Evolutionary conservation across 2,113 vertebrate species (phyloP), one percentile per base, ranked within the genome.

Genomic region (Misgurnus mizolepis): DNA sequence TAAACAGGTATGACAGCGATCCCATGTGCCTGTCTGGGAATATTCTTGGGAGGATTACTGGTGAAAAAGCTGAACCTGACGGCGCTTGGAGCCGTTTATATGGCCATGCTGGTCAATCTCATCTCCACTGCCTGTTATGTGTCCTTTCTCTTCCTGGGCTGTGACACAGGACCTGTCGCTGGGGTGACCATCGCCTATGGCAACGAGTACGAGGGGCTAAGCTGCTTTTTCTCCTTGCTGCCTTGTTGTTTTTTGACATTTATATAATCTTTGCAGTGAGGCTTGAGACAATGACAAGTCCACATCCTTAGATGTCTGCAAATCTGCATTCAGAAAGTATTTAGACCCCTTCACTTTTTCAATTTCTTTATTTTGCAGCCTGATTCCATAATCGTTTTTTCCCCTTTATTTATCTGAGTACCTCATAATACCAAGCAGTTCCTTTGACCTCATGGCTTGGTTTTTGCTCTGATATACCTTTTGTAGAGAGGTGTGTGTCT

Each of bases 81-180:
- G 0, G 96, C 97, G 0, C 92, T 99, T 47, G 97, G 98, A 67
- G 98, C 98, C 80, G 96, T 98, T 72, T 93, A 95, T 60, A 98
- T 99, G 97, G 96, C 97, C 86, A 98, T 99, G 97, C 82, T 98
- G 60, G 98, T 99, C 88, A 99, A 98, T 92, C 90, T 99, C 86
- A 93, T 99, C 76, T 99, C 97, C 90, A 98, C 96, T 0, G 95
- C 96, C 67, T 99, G 97, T 91, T 99, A 98, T 2, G 90, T 98
- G 78, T 98, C 96, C 62, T 97, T 99, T 92, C 95, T 99, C 50
- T 99, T 98, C 92, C 93, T 99, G 85, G 98, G 98, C 71, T 99
- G 98, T 0, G 95, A 98, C 89, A 99, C 96, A 0, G 97, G 96
- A 15, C 95, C 94, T 1, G 97, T 99, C 68, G 98, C 98, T 10